Conservation (phyloP, 1,140 invertebrate species). For the Epicauta chinensis region DNA sequence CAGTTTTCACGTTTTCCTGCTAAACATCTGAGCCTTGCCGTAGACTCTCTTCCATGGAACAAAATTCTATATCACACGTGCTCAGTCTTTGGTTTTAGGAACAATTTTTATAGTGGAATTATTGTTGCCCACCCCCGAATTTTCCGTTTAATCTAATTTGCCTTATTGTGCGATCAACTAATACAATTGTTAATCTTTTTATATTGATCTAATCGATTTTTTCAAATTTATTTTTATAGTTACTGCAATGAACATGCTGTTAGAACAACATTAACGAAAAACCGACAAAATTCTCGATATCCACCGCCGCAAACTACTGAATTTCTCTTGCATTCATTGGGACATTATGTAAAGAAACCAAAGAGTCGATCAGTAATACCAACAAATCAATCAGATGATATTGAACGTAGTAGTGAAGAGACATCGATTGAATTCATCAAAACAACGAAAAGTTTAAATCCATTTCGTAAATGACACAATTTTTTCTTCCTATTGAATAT, state of each 20-base stretch:
- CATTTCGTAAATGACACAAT: conserved; percentile 57
- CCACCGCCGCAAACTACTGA: conserved; percentile 55
- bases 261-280: conserved; percentile 51
- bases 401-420: conserved; percentile 32
- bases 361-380: conserved; percentile 24
- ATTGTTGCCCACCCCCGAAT: no score
- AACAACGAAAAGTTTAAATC: conserved; percentile 41
- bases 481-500: no score
- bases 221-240: no score
- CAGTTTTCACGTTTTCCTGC: no score
- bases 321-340: conserved; percentile 49
- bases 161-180: no score
- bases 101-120: no score
- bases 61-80: no score
- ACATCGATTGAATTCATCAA: conserved; percentile 37
- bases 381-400: conserved; percentile 31
- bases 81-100: no score
- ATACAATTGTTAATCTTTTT: no score
- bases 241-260: conserved; percentile 60
- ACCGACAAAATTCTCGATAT: conserved; percentile 50
- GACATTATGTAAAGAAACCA: conserved; percentile 48
- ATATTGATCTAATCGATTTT: not conserved
- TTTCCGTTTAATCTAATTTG: no score
- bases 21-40: no score
- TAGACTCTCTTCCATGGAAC: no score